phyloP scores from a whole-genome alignment of 2,113 vertebrate species.

The Poeciliopsis occidentalis region DNA sequence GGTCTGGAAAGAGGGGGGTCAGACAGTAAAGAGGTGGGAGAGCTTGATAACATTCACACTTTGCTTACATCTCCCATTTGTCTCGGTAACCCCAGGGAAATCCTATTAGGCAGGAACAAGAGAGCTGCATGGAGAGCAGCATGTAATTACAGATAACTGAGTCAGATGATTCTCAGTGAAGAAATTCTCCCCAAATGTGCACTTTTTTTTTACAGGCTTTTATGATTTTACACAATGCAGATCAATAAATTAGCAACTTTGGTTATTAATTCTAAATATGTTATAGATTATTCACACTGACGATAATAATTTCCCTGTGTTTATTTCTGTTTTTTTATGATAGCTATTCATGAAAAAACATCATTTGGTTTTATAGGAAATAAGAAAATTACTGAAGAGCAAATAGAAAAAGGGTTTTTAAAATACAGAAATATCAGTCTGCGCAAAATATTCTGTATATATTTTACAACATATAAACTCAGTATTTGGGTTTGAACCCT shows the following conservation, averaged over 20 bases:
- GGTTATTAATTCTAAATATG: background rate
- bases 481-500: too few relatives aligned
- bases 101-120: conserved; percentile 71
- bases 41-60: conserved; percentile 80
- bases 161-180: background rate
- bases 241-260: background rate
- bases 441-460: too few relatives aligned
- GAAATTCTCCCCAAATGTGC: background rate
- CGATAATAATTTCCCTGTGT: too few relatives aligned
- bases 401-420: background rate
- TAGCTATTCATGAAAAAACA: background rate
- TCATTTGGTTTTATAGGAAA: background rate
- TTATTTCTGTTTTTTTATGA: too few relatives aligned
- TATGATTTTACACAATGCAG: background rate
- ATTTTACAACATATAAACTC: too few relatives aligned
- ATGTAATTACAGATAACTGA: conserved; percentile 31
- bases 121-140: conserved; percentile 31
- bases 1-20: conserved; percentile 57
- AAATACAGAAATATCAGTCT: too few relatives aligned
- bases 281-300: too few relatives aligned
- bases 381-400: background rate
- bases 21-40: conserved; percentile 75
- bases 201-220: background rate
- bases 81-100: conserved; percentile 65
- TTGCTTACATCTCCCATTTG: conserved; percentile 79